A percentile compares a stretch with the other conserved stretches of the same genome.
phyloP scores from a whole-genome alignment of 2,888 invertebrate species.

The Microplitis manilae region DNA sequence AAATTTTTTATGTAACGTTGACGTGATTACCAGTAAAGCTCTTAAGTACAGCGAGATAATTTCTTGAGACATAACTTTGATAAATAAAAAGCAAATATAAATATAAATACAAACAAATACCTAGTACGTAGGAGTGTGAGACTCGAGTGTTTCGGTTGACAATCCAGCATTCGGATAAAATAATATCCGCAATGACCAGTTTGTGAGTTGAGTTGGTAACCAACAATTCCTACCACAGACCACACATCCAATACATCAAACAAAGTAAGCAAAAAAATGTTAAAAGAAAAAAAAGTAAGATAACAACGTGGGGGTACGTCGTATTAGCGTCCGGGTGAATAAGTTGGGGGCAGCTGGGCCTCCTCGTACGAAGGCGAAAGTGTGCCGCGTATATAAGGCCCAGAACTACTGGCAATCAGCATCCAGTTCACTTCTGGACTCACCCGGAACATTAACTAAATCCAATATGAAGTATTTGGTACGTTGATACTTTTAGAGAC shows the following conservation, averaged over 20 bases:
- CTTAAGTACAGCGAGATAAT: too few species aligned
- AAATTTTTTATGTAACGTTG: background rate
- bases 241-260: background rate
- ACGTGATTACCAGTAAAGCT: too few species aligned
- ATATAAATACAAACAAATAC: background rate
- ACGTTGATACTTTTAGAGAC: slow-evolving; percentile 55
- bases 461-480: slow-evolving; percentile 70
- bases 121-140: background rate
- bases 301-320: slow-evolving; percentile 45
- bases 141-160: background rate
- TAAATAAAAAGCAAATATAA: background rate
- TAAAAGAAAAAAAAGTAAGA: background rate
- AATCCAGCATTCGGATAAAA: background rate
- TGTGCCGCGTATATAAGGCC: slow-evolving; percentile 76
- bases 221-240: background rate
- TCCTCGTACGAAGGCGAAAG: slow-evolving; percentile 73
- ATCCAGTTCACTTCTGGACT: slow-evolving; percentile 77
- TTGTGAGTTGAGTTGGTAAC: background rate
- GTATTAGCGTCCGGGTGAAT: slow-evolving; percentile 61
- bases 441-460: slow-evolving; percentile 70
- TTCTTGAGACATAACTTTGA: too few species aligned
- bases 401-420: slow-evolving; percentile 72
- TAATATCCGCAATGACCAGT: background rate
- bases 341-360: slow-evolving; percentile 54
- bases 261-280: background rate